Conservation (phyloP, 2,888 invertebrate species). For the Clitarchus hookeri region DNA sequence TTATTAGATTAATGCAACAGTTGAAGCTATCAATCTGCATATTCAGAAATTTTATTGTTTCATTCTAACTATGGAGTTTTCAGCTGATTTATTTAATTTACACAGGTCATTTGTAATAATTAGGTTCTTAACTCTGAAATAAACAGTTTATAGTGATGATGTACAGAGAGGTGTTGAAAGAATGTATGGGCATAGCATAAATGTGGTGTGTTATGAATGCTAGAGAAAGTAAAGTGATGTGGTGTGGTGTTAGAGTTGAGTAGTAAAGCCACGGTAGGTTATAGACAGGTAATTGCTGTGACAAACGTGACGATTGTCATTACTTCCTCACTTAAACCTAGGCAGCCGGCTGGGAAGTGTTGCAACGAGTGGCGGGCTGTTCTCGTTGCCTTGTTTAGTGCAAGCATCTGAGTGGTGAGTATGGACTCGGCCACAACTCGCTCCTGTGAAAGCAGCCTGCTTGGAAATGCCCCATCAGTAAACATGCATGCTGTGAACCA, state of each 20-base stretch:
- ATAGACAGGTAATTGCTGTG: conserved; percentile 38
- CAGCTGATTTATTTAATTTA: not conserved
- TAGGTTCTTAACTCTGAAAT: too few relatives aligned
- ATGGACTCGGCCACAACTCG: conserved; percentile 26
- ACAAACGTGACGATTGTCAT: conserved; percentile 33
- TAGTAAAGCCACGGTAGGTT: conserved; percentile 31
- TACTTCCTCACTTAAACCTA: conserved; percentile 43
- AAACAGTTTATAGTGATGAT: not conserved
- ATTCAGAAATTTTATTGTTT: not conserved
- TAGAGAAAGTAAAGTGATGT: not conserved
- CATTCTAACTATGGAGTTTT: not conserved
- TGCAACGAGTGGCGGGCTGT: conserved; percentile 30
- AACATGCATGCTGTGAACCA: too few relatives aligned
- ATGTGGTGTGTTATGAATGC: not conserved
- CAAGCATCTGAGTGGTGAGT: conserved; percentile 38
- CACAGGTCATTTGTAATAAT: too few relatives aligned
- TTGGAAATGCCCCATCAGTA: not conserved
- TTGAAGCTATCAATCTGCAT: not conserved
- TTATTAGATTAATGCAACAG: not conserved
- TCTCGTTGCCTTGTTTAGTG: conserved; percentile 35
- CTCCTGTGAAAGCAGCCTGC: not conserved
- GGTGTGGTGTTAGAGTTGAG: not conserved
- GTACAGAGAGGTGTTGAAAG: not conserved
- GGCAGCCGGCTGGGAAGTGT: conserved; percentile 40
- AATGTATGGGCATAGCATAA: not conserved